phyloP scores from a whole-genome alignment of 2,113 vertebrate species.

The Lagenorhynchus albirostris region DNA sequence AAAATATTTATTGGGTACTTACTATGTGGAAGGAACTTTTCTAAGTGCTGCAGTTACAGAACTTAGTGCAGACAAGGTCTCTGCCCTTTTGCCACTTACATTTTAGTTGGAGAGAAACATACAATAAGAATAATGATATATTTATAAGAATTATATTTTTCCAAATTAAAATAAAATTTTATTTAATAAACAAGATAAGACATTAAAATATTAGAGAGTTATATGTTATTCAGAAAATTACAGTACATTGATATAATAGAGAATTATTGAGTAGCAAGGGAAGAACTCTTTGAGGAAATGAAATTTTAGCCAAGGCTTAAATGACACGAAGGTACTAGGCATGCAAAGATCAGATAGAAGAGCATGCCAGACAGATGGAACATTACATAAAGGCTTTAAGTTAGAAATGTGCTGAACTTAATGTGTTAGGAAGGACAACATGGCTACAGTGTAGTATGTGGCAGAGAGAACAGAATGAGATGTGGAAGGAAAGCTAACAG shows the following conservation, averaged over 20 bases:
- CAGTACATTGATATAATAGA: background rate
- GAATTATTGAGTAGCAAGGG: background rate
- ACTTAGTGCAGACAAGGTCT: background rate
- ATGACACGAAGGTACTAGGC: background rate
- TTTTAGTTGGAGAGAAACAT: background rate
- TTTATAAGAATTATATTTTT: background rate
- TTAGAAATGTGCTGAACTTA: background rate
- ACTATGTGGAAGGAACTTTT: background rate
- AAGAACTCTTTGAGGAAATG: background rate
- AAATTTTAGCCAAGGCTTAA: background rate
- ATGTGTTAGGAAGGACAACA: background rate
- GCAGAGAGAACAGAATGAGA: background rate
- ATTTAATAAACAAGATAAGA: background rate
- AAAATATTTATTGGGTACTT: background rate
- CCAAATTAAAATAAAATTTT: background rate
- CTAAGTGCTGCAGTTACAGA: background rate
- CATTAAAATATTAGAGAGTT: background rate
- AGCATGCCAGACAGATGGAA: background rate
- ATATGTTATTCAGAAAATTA: background rate
- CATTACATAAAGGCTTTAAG: background rate
- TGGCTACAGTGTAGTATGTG: background rate
- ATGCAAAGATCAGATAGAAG: background rate
- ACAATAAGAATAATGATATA: background rate
- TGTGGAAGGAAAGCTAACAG: background rate
- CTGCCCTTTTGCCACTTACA: background rate